Percentiles rank a stretch among this genome's conserved stretches.
Conservation (phyloP, 2,113 vertebrate species). For the Ailuropoda melanoleuca region DNA sequence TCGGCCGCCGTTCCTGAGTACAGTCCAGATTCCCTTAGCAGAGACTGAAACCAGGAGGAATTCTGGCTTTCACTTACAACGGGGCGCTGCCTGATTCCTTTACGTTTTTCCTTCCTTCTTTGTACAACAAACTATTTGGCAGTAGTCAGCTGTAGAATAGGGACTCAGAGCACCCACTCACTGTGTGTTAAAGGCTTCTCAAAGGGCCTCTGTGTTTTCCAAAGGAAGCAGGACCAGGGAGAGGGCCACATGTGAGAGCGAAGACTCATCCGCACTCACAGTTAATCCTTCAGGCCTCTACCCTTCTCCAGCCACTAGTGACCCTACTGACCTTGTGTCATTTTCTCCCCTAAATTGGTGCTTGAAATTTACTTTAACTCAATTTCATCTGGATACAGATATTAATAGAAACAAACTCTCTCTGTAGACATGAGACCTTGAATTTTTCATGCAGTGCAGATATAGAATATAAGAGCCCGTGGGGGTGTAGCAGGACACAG, state of each 20-base stretch:
- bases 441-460: not conserved
- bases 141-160: not conserved
- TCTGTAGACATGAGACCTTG: not conserved
- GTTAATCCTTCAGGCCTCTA: not conserved
- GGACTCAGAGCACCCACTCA: not conserved
- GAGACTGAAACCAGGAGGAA: not conserved
- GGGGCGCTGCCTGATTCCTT: not conserved
- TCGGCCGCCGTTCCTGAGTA: not conserved
- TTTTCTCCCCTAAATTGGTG: not conserved
- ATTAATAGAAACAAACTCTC: not conserved
- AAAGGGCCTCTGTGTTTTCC: not conserved
- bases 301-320: accelerated
- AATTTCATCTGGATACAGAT: not conserved
- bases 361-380: not conserved
- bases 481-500: not conserved
- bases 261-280: too few relatives aligned
- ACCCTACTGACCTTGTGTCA: not conserved
- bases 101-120: not conserved
- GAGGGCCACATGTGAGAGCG: not conserved
- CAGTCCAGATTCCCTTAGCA: not conserved
- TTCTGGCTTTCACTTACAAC: not conserved
- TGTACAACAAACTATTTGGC: not conserved
- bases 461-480: not conserved
- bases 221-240: not conserved
- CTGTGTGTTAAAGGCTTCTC: not conserved